Conservation (phyloP, 2,888 invertebrate species). For the Eudasyphora cyanicolor region DNA sequence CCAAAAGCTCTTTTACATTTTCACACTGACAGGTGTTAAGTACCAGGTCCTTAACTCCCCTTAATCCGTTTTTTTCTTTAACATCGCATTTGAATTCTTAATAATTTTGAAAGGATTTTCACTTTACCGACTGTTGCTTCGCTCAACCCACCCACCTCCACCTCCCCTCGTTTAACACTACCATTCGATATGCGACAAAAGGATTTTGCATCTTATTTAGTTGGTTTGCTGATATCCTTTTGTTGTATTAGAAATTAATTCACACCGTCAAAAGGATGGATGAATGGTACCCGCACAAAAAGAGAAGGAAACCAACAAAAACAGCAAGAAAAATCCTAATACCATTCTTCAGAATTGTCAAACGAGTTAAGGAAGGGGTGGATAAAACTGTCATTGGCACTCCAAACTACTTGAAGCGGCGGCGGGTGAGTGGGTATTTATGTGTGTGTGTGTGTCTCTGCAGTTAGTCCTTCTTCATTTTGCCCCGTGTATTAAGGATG, state of each 20-base stretch:
- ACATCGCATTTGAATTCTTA: slow-evolving; percentile 23
- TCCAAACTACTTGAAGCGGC: not conserved
- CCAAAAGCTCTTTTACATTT: not conserved
- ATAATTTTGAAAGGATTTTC: slow-evolving; percentile 17
- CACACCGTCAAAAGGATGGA: slow-evolving; percentile 33
- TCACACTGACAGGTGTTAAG: slow-evolving; percentile 11
- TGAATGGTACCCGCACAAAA: not conserved
- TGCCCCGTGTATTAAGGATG: slow-evolving; percentile 12
- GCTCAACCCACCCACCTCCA: not conserved
- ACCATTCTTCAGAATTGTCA: slow-evolving; percentile 42
- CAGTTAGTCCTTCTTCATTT: not conserved
- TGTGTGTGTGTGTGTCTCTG: not conserved
- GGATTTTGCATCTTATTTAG: slow-evolving; percentile 15
- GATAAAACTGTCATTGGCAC: slow-evolving; percentile 61
- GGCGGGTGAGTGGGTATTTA: too few relatives aligned
- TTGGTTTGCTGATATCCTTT: not conserved
- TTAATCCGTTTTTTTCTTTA: not conserved
- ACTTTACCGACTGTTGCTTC: not conserved
- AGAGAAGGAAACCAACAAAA: slow-evolving; percentile 10
- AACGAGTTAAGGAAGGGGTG: too few relatives aligned
- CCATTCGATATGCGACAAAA: not conserved
- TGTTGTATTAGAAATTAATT: slow-evolving; percentile 52
- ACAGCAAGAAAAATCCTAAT: slow-evolving; percentile 36
- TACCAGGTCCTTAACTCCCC: not conserved
- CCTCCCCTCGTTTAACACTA: not conserved